Conservation (phyloP, 2,888 invertebrate genomes). For the Abrostola tripartita region DNA sequence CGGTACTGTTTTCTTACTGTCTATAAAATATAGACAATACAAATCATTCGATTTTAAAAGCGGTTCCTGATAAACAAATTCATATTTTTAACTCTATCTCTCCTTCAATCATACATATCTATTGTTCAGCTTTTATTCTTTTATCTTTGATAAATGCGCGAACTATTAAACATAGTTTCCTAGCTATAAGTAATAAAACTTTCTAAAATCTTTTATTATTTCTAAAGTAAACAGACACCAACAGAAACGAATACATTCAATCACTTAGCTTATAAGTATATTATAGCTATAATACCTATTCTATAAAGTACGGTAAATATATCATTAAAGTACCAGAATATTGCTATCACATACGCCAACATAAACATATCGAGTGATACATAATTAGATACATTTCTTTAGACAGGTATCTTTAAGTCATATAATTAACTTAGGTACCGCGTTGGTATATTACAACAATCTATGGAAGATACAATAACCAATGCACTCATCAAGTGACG, state of each 20-base stretch:
- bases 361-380: background rate
- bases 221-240: background rate
- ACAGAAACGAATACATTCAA: slow-evolving; percentile 1
- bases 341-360: slow-evolving; percentile 4
- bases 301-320: background rate
- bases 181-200: background rate
- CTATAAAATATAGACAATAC: no score
- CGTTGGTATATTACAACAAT: slow-evolving; percentile 1
- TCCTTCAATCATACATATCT: background rate
- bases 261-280: background rate
- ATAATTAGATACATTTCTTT: background rate
- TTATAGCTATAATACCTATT: no score
- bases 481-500: slow-evolving; percentile 10
- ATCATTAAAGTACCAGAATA: background rate
- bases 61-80: no score
- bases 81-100: background rate
- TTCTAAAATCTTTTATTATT: background rate
- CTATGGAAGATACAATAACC: slow-evolving; percentile 1
- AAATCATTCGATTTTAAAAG: no score
- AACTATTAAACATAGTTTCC: no score
- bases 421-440: no score
- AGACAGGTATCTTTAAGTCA: no score
- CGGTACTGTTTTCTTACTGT: slow-evolving; percentile 16
- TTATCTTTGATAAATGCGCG: no score
- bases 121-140: background rate